A percentile compares a stretch with the other conserved stretches of the same genome.
Evolutionary conservation across 2,113 vertebrate genomes (phyloP).

Genomic region (Limanda limanda): DNA sequence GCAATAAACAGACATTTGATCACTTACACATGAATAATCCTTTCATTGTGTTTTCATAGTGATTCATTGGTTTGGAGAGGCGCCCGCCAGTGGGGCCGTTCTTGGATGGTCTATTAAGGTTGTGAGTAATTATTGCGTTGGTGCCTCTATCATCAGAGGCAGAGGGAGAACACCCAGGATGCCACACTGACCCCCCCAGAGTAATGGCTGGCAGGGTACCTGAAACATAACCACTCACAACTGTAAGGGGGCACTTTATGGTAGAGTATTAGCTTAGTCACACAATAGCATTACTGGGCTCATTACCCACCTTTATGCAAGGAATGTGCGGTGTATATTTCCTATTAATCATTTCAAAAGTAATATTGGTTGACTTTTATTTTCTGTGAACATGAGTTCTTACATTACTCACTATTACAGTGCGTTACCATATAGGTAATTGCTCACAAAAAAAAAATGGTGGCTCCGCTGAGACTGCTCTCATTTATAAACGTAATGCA

Average conservation of each 20-base stretch:
- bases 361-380: conserved; percentile 65
- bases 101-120: conserved; percentile 47
- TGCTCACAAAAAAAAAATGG: conserved; percentile 25
- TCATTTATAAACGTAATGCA: conserved; percentile 37
- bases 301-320: conserved; percentile 67
- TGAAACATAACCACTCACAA: conserved; percentile 37
- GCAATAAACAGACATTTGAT: conserved; percentile 33
- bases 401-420: conserved; percentile 61
- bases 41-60: conserved; percentile 40
- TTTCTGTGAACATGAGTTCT: conserved; percentile 46
- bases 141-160: conserved; percentile 22
- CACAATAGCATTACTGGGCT: conserved; percentile 66
- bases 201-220: conserved; percentile 51
- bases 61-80: conserved; percentile 57
- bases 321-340: conserved; percentile 29
- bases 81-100: conserved; percentile 14
- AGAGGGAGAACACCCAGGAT: conserved; percentile 20
- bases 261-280: conserved; percentile 64
- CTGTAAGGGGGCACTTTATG: conserved; percentile 54
- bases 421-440: conserved; percentile 46
- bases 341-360: conserved; percentile 68
- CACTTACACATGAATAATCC: conserved; percentile 55
- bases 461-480: conserved; percentile 40
- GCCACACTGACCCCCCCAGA: conserved; percentile 31
- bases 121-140: conserved; percentile 50